phyloP scores from a whole-genome alignment of 2,113 vertebrate species.

The Gambusia holbrooki region DNA sequence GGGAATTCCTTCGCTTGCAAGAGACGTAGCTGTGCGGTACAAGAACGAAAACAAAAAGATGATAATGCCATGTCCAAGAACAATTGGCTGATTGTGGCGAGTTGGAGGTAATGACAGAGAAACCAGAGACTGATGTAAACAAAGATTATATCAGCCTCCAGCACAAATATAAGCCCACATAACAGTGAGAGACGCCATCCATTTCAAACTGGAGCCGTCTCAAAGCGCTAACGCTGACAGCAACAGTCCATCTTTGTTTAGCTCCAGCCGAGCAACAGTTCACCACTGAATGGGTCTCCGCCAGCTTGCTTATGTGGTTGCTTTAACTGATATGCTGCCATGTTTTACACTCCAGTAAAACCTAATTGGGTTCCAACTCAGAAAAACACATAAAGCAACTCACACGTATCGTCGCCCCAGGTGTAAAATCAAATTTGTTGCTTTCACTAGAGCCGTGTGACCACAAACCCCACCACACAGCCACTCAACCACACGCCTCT shows the following conservation, averaged over 20 bases:
- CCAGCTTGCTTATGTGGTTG: constrained; percentile 58
- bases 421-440: constrained; percentile 68
- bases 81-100: constrained; percentile 64
- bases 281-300: constrained; percentile 49
- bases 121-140: constrained; percentile 67
- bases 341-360: constrained; percentile 75
- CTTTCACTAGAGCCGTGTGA: constrained; percentile 52
- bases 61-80: constrained; percentile 57
- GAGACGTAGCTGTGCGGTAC: constrained; percentile 51
- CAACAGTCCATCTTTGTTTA: constrained; percentile 65
- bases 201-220: constrained; percentile 51
- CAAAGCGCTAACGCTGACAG: constrained; percentile 59
- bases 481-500: constrained; percentile 38
- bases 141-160: constrained; percentile 67
- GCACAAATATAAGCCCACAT: constrained; percentile 50
- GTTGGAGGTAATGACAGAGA: constrained; percentile 67
- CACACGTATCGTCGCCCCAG: constrained; percentile 60
- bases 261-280: constrained; percentile 45
- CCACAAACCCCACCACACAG: constrained; percentile 49
- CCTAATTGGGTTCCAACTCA: constrained; percentile 70
- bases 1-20: constrained; percentile 65
- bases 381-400: constrained; percentile 65
- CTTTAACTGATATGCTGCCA: constrained; percentile 66
- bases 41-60: constrained; percentile 24
- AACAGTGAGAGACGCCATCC: constrained; percentile 55